Conservation (phyloP, 2,797 vertebrate genomes). For the Pygocentrus nattereri region DNA sequence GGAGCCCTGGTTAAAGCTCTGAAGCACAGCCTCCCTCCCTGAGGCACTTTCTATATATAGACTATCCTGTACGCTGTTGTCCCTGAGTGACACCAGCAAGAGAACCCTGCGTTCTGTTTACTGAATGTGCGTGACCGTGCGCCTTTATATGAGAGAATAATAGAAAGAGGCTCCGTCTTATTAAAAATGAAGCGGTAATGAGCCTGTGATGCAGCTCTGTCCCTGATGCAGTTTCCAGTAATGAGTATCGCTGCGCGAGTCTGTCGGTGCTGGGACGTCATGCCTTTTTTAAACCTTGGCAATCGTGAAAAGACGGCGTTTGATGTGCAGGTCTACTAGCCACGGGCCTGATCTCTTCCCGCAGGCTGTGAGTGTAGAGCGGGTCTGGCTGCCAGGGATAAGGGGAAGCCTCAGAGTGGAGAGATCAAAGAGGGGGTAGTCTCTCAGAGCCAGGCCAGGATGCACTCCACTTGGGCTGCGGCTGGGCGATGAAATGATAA, state of each 20-base stretch:
- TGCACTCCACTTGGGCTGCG: background rate
- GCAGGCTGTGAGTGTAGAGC: background rate
- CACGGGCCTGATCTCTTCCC: background rate
- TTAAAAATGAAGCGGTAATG: conserved; percentile 46
- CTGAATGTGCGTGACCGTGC: background rate
- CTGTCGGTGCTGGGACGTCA: background rate
- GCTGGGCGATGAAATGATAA: background rate
- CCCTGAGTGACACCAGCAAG: conserved; percentile 15
- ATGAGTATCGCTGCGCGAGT: background rate
- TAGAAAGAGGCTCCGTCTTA: conserved; percentile 19
- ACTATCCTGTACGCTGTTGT: background rate
- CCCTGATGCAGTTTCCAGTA: conserved; percentile 42
- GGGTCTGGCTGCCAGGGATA: background rate
- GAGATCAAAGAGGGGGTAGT: background rate
- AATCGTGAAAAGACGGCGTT: background rate
- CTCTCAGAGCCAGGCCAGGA: background rate
- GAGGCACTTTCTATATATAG: background rate
- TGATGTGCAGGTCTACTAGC: conserved; percentile 2
- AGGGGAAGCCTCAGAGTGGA: background rate
- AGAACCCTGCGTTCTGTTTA: background rate
- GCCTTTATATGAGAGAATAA: background rate
- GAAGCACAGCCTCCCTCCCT: conserved; percentile 4
- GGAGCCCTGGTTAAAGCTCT: conserved; percentile 6
- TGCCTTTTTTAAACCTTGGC: conserved; percentile 21
- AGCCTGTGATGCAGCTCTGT: conserved; percentile 35